Evolutionary conservation across 2,113 vertebrate genomes (phyloP).

Genomic region (Abramis brama): DNA sequence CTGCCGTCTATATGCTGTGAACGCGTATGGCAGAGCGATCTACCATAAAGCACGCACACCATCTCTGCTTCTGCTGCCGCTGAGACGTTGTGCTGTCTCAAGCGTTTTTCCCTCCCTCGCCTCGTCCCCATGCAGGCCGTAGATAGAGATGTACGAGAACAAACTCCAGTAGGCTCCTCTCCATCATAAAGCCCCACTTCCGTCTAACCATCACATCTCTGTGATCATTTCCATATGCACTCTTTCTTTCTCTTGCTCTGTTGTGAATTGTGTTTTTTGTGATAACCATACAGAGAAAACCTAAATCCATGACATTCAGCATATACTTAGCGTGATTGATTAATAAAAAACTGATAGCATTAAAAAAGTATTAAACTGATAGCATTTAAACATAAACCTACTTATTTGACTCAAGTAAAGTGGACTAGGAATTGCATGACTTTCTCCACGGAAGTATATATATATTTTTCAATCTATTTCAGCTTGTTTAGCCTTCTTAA

Average conservation of each 20-base stretch:
- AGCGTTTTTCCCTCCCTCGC: constrained; percentile 24
- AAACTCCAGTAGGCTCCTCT: constrained; percentile 34
- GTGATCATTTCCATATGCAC: constrained; percentile 42
- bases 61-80: neutral
- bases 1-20: neutral
- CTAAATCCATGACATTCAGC: neutral
- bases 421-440: neutral
- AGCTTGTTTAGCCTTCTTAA: neutral
- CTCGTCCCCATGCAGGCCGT: constrained; percentile 3
- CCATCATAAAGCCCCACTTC: constrained; percentile 42
- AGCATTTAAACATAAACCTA: neutral
- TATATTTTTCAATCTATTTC: neutral
- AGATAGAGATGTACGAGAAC: constrained; percentile 25
- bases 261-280: neutral
- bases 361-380: neutral
- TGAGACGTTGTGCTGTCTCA: constrained; percentile 26
- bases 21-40: constrained; percentile 7
- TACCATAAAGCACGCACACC: constrained; percentile 24
- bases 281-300: neutral
- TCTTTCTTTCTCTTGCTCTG: neutral
- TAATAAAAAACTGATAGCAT: neutral
- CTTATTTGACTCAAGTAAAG: neutral
- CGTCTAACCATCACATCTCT: constrained; percentile 39
- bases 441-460: neutral
- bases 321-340: neutral